Percentiles rank a stretch among this genome's conserved stretches.
These are phyloP conservation scores for Melanaphis sacchari DNA, from an alignment of 1,140 invertebrate species.

Conservation along the genomic window DNA sequence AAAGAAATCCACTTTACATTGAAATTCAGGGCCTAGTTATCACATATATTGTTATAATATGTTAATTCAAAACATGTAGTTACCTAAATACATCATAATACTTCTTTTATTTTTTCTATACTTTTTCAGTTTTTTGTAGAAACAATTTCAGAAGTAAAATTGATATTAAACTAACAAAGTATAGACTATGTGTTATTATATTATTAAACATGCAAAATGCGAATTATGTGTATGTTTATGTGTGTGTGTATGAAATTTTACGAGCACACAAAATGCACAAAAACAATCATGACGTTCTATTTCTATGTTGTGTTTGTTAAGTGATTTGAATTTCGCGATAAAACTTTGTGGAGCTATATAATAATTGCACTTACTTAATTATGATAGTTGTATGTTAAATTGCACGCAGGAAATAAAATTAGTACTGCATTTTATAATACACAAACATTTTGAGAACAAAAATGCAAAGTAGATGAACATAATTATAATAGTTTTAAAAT, in stretches of 20 bases:
- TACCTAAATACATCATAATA: background rate
- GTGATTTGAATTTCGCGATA: background rate
- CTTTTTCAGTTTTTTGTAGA: background rate
- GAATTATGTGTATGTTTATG: background rate
- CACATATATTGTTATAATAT: background rate
- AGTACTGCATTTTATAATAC: background rate
- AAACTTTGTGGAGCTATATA: background rate
- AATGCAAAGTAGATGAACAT: background rate
- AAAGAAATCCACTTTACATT: too few species aligned
- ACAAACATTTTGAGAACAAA: background rate
- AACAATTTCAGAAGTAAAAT: background rate
- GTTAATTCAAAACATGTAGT: background rate
- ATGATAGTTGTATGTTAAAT: background rate
- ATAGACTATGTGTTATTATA: too few species aligned
- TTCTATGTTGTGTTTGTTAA: background rate
- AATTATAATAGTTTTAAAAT: too few species aligned
- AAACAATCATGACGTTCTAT: background rate
- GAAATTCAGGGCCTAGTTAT: too few species aligned
- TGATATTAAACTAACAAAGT: background rate
- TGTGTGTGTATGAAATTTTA: background rate
- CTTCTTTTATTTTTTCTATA: background rate
- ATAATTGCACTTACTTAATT: background rate
- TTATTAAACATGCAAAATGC: too few species aligned
- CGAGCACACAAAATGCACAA: background rate
- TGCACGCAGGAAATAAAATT: background rate